Conservation (phyloP, 2,888 invertebrate genomes). For the Prenolepis imparis region DNA sequence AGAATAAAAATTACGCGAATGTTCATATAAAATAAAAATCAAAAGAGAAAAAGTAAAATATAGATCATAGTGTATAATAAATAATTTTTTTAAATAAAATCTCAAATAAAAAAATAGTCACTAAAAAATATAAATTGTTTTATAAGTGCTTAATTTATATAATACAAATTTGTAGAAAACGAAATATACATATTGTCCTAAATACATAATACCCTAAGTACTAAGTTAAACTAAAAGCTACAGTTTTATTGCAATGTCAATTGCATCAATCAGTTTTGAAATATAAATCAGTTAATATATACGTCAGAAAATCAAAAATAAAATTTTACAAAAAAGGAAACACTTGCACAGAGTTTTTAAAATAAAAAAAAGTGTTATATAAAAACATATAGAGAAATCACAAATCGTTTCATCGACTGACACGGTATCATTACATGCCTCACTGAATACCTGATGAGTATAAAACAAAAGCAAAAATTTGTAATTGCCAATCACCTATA, state of each 20-base stretch:
- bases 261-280: not conserved
- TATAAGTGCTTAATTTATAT: not conserved
- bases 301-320: not conserved
- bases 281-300: slow-evolving; percentile 9
- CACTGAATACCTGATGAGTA: not conserved
- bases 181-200: not conserved
- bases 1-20: not conserved
- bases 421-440: not conserved
- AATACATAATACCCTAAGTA: not conserved
- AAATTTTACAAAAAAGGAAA: not conserved
- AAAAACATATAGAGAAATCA: not conserved
- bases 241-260: not conserved
- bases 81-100: slow-evolving; percentile 4
- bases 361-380: not conserved
- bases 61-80: not conserved
- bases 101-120: not conserved
- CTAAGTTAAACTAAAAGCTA: not conserved
- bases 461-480: slow-evolving; percentile 10
- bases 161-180: not conserved
- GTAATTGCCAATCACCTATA: slow-evolving; percentile 21
- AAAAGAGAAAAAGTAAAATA: not conserved
- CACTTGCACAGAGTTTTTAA: not conserved
- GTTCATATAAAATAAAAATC: not conserved
- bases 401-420: not conserved
- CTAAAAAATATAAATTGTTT: not conserved